phyloP scores from a whole-genome alignment of 92 coral and sea anemone species.

The Blastomussa wellsi region DNA sequence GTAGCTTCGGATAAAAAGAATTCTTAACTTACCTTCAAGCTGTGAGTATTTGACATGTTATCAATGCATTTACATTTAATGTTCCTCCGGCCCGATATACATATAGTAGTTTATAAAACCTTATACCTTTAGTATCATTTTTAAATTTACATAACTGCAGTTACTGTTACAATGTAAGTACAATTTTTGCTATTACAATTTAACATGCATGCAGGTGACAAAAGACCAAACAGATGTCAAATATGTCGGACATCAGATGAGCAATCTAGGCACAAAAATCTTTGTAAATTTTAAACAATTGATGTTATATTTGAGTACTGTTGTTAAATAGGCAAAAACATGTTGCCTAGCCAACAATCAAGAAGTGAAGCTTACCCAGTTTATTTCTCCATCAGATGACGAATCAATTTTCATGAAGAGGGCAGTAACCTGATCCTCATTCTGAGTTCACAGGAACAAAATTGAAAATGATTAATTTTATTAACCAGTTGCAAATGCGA shows the following conservation, averaged over 20 bases:
- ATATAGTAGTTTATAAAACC: too few species aligned
- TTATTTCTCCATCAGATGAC: constrained; percentile 99
- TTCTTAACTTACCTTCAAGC: neutral
- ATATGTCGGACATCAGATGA: neutral
- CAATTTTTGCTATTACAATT: neutral
- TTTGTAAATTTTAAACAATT: neutral
- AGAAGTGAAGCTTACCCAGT: constrained; percentile 76
- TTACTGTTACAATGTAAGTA: too few species aligned
- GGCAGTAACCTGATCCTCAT: constrained; percentile 89
- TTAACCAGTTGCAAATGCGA: neutral
- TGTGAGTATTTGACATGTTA: neutral
- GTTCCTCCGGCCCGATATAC: neutral
- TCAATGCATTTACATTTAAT: neutral
- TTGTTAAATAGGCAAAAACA: neutral
- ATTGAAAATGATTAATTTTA: neutral
- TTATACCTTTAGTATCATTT: too few species aligned
- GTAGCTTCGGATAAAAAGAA: neutral
- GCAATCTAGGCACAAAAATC: neutral
- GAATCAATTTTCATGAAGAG: constrained; percentile 98
- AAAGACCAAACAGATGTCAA: constrained; percentile 5
- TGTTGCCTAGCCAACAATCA: neutral
- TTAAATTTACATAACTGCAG: constrained; percentile 39
- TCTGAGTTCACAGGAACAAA: constrained; percentile 46
- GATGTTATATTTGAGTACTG: too few species aligned
- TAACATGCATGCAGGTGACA: neutral